A percentile compares a stretch with the other conserved stretches of the same genome.
phyloP scores from a whole-genome alignment of 2,113 vertebrate species.

The Bos javanicus region DNA sequence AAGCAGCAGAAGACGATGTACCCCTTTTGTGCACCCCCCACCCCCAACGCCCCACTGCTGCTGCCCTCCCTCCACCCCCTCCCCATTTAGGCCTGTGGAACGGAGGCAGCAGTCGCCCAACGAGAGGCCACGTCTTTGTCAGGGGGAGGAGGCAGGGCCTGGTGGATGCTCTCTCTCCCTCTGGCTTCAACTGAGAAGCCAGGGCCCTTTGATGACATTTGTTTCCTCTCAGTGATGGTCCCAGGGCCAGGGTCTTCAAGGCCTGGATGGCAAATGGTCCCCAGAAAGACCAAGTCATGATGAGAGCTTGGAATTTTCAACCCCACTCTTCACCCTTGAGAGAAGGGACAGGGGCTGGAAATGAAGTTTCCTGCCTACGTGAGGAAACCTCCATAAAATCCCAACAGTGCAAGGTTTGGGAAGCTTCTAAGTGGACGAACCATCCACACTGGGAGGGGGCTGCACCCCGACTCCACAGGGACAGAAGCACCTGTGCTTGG shows the following conservation, averaged over 20 bases:
- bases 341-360: background rate
- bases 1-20: background rate
- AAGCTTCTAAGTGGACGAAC: background rate
- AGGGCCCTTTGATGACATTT: background rate
- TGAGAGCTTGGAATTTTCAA: background rate
- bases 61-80: rapidly evolving
- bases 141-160: background rate
- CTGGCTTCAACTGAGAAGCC: background rate
- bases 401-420: too few species aligned
- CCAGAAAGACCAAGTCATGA: background rate
- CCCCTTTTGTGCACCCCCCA: background rate
- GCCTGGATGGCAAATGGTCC: background rate
- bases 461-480: background rate
- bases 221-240: background rate
- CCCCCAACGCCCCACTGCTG: background rate
- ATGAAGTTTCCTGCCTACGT: background rate
- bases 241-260: background rate
- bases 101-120: rapidly evolving
- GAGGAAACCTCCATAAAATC: background rate
- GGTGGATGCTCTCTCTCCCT: background rate
- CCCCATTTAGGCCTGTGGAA: background rate
- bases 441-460: background rate
- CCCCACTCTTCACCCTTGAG: background rate
- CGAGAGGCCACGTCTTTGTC: background rate
- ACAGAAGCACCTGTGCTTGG: background rate